A percentile compares a stretch with the other conserved stretches of the same genome.
These are phyloP conservation scores for Coluber constrictor DNA, from an alignment of 2,797 vertebrate species.

Conservation along the genomic window DNA sequence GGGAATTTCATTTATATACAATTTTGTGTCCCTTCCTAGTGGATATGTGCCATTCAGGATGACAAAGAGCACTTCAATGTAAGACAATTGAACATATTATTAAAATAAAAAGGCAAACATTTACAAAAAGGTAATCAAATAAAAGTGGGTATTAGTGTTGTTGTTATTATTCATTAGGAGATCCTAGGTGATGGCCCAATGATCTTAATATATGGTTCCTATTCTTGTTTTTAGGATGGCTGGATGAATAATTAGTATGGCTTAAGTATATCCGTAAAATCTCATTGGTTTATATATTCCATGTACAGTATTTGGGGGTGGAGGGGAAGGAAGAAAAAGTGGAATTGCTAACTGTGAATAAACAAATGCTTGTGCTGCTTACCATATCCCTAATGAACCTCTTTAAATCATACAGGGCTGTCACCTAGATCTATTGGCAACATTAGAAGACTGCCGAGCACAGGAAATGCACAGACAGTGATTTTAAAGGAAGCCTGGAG, in stretches of 20 bases:
- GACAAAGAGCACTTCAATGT: background rate
- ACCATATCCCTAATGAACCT: constrained; percentile 55
- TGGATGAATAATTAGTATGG: background rate
- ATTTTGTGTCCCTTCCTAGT: background rate
- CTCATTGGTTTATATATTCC: background rate
- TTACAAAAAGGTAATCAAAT: background rate
- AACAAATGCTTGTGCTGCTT: constrained; percentile 57
- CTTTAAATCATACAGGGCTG: constrained; percentile 51
- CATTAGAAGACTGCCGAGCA: constrained; percentile 57
- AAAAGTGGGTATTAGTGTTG: background rate
- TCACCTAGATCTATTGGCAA: constrained; percentile 52
- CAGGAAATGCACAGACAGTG: constrained; percentile 41
- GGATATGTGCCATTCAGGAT: background rate
- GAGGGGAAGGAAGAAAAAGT: background rate
- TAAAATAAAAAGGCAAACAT: background rate
- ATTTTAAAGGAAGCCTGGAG: constrained; percentile 36
- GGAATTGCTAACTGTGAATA: constrained; percentile 51
- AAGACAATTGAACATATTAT: background rate
- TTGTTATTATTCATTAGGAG: background rate
- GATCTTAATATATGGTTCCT: background rate
- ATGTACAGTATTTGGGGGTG: background rate
- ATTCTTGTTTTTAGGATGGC: background rate
- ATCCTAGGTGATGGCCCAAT: background rate
- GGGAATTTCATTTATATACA: background rate
- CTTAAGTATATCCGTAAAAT: background rate